phyloP scores from a whole-genome alignment of 2,797 vertebrate genomes.

The Melanotaenia maccullochi region DNA sequence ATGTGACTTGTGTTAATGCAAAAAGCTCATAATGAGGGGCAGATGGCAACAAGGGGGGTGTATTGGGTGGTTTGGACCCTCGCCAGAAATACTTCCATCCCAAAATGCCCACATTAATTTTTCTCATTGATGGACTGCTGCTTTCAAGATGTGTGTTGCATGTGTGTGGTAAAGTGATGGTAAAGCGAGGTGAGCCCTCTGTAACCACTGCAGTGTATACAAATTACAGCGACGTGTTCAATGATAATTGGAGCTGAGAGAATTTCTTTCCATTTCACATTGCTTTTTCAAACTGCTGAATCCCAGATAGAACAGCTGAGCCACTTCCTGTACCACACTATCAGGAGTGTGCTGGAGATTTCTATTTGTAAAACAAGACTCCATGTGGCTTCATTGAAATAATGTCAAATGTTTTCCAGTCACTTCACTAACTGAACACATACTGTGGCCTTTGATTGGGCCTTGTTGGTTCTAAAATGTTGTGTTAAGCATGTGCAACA shows the following conservation, averaged over 20 bases:
- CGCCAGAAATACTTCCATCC: conserved; percentile 72
- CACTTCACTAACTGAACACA: conserved; percentile 24
- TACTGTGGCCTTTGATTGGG: conserved; percentile 1
- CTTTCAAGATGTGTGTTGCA: conserved; percentile 60
- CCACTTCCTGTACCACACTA: conserved; percentile 6
- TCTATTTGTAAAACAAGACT: conserved; percentile 30
- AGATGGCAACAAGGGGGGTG: conserved; percentile 59
- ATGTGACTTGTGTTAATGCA: conserved; percentile 58
- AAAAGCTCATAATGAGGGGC: conserved; percentile 74
- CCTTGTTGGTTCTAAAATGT: not conserved
- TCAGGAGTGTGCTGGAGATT: conserved; percentile 7
- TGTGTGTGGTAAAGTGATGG: conserved; percentile 16
- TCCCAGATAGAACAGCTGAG: conserved; percentile 36
- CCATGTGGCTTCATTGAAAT: conserved; percentile 34
- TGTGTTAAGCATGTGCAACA: not conserved
- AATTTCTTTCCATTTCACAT: conserved; percentile 70
- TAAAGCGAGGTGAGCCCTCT: conserved; percentile 26
- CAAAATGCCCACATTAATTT: conserved; percentile 72
- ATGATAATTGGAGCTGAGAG: conserved; percentile 66
- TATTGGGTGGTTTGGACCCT: conserved; percentile 63
- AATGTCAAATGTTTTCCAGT: conserved; percentile 34
- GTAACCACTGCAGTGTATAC: conserved; percentile 66
- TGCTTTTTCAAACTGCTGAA: conserved; percentile 55
- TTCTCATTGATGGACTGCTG: conserved; percentile 57
- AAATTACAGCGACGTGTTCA: conserved; percentile 59